Evolutionary conservation across 2,888 invertebrate genomes (phyloP).

Genomic region (Leptarthrus brevirostris): DNA sequence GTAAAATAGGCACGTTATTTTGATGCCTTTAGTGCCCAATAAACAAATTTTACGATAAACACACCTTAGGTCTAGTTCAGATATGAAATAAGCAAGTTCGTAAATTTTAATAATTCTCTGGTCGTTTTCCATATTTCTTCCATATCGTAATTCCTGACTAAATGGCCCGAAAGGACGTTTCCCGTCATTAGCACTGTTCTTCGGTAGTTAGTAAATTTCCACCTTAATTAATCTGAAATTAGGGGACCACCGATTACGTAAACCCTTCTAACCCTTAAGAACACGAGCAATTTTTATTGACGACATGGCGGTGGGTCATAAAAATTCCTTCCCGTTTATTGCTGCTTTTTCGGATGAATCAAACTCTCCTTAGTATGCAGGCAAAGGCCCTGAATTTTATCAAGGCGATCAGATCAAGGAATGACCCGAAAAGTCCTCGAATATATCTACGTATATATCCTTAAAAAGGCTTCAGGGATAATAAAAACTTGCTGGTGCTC

Average conservation of each 20-base stretch:
- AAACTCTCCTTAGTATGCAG: slow-evolving; percentile 12
- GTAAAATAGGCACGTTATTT: too few relatives aligned
- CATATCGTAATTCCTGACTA: slow-evolving; percentile 3
- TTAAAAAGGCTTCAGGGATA: slow-evolving; percentile 23
- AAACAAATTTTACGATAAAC: too few relatives aligned
- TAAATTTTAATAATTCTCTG: background rate
- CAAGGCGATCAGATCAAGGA: slow-evolving; percentile 37
- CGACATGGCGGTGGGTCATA: slow-evolving; percentile 43
- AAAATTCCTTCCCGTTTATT: slow-evolving; percentile 43
- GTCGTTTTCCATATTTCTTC: background rate
- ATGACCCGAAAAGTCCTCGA: slow-evolving; percentile 32
- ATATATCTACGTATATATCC: background rate
- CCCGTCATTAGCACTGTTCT: slow-evolving; percentile 36
- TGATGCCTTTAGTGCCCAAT: too few relatives aligned
- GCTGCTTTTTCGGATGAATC: slow-evolving; percentile 30
- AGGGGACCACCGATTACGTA: slow-evolving; percentile 41
- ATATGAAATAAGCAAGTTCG: background rate
- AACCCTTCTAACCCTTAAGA: slow-evolving; percentile 32
- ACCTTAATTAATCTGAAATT: slow-evolving; percentile 46
- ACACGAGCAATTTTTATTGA: slow-evolving; percentile 42
- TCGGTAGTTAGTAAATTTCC: slow-evolving; percentile 45
- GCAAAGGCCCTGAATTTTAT: slow-evolving; percentile 16
- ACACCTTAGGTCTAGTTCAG: too few relatives aligned
- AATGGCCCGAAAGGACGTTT: slow-evolving; percentile 39
- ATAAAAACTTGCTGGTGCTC: slow-evolving; percentile 27